Evolutionary conservation across 1,140 invertebrate genomes (phyloP).

Genomic region (Aphaenogaster rudis): DNA sequence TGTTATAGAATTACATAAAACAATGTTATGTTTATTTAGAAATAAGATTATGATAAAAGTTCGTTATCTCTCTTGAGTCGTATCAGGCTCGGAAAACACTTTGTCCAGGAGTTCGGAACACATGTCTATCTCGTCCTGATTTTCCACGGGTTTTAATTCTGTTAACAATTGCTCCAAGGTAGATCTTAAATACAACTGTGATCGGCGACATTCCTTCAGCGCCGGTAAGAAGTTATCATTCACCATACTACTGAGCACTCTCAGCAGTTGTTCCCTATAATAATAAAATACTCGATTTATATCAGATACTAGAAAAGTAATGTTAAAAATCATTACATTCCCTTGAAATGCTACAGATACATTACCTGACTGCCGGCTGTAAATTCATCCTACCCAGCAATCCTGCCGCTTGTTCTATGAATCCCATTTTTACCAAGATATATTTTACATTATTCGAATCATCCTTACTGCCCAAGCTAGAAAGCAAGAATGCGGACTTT

Average conservation of each 20-base stretch:
- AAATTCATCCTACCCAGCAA: slow-evolving; percentile 85
- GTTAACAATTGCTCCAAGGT: slow-evolving; percentile 84
- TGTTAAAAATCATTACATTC: background rate
- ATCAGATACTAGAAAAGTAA: slow-evolving; percentile 14
- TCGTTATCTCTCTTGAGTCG: slow-evolving; percentile 80
- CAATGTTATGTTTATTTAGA: slow-evolving; percentile 22
- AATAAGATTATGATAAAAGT: background rate
- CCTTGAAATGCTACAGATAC: slow-evolving; percentile 31
- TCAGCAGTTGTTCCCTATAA: slow-evolving; percentile 88
- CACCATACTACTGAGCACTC: slow-evolving; percentile 86
- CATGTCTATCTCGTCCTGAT: slow-evolving; percentile 79
- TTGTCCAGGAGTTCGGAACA: slow-evolving; percentile 81
- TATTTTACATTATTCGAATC: slow-evolving; percentile 88
- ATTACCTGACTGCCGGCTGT: slow-evolving; percentile 83
- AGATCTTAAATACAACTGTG: slow-evolving; percentile 85
- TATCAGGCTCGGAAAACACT: slow-evolving; percentile 80
- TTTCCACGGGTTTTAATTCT: slow-evolving; percentile 80
- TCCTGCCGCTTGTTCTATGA: slow-evolving; percentile 88
- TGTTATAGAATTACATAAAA: background rate
- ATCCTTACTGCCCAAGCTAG: slow-evolving; percentile 88
- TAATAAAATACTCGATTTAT: slow-evolving; percentile 46
- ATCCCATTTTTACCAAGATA: slow-evolving; percentile 88
- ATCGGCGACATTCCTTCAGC: slow-evolving; percentile 85
- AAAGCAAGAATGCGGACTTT: slow-evolving; percentile 91
- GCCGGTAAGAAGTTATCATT: slow-evolving; percentile 85